Conservation (phyloP, 2,797 vertebrate genomes). For the Hoplostethus mediterraneus region DNA sequence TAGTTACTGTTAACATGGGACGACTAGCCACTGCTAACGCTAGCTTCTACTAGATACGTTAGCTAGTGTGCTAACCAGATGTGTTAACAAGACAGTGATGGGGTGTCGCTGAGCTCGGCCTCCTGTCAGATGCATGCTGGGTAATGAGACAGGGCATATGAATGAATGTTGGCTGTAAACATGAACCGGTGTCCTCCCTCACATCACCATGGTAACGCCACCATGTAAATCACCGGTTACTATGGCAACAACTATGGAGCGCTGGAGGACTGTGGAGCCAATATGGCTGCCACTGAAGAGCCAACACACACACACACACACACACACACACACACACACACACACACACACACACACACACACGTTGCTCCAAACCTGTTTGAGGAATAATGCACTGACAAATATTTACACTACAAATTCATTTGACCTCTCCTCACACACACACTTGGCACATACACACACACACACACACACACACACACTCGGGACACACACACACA, state of each 20-base stretch:
- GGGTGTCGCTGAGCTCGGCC: no score
- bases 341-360: constrained; percentile 28
- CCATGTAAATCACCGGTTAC: neutral
- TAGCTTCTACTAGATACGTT: no score
- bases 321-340: constrained; percentile 20
- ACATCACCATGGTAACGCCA: no score
- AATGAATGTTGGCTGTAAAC: no score
- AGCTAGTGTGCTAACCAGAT: no score
- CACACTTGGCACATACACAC: constrained; percentile 21
- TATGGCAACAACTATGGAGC: neutral
- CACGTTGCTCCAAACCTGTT: constrained; percentile 46
- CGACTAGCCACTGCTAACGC: no score
- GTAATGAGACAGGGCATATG: no score
- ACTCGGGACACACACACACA: constrained; percentile 29
- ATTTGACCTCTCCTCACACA: constrained; percentile 45
- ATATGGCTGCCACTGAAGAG: neutral
- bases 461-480: constrained; percentile 22
- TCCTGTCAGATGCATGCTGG: no score
- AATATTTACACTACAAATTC: constrained; percentile 69
- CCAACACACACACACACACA: constrained; percentile 18
- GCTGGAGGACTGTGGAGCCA: neutral
- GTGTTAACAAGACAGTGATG: no score
- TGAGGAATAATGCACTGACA: constrained; percentile 46
- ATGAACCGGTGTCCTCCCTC: no score
- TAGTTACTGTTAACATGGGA: no score